Evolutionary conservation across 2,113 vertebrate genomes (phyloP).

Genomic region (Nycticorax nycticorax): DNA sequence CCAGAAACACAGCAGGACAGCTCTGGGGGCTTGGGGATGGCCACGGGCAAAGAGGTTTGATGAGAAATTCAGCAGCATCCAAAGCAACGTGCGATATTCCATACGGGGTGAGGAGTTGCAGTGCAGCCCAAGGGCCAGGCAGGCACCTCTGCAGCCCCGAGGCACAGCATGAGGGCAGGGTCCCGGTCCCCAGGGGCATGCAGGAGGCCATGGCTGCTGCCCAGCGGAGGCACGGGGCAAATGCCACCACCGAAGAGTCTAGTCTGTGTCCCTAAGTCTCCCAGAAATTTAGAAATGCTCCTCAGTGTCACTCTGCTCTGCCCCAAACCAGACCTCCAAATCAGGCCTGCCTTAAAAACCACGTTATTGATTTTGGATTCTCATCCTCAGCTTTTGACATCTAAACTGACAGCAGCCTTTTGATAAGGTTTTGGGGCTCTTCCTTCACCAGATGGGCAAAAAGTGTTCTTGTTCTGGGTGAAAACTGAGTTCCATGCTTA

Average conservation of each 20-base stretch:
- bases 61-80: neutral
- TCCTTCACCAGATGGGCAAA: neutral
- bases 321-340: neutral
- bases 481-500: neutral
- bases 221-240: neutral
- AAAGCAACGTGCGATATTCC: neutral
- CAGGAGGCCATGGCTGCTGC: neutral
- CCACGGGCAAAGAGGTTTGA: neutral
- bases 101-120: neutral
- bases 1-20: neutral
- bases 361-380: neutral
- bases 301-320: neutral
- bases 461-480: neutral
- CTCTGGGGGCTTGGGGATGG: neutral
- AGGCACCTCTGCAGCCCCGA: neutral
- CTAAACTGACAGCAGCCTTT: neutral
- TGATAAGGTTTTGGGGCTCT: neutral
- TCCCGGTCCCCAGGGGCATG: neutral
- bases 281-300: neutral
- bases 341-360: neutral
- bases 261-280: neutral
- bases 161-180: accelerated
- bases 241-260: neutral
- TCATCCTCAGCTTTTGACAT: neutral
- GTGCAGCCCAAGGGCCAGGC: neutral